Conservation (phyloP, 2,797 vertebrate genomes). For the Bradypodion ventrale region DNA sequence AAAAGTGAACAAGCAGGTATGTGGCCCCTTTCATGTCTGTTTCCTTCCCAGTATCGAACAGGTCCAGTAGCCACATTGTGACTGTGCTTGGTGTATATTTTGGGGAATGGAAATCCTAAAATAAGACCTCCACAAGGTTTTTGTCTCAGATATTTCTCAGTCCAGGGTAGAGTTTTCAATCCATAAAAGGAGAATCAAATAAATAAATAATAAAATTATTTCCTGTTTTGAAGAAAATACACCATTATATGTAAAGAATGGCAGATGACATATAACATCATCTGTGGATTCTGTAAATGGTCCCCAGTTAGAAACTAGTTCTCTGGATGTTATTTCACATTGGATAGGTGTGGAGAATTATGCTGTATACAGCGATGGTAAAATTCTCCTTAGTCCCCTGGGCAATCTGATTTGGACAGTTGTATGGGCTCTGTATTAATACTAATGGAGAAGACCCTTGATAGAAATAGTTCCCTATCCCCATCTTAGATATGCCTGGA, state of each 20-base stretch:
- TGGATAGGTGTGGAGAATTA: too few species aligned
- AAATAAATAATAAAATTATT: too few species aligned
- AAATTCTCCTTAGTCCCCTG: background rate
- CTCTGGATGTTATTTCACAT: background rate
- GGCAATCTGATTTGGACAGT: background rate
- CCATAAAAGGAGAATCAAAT: background rate
- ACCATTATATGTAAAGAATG: background rate
- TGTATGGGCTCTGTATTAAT: background rate
- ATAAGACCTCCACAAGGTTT: background rate
- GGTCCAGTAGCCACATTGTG: background rate
- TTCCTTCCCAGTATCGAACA: background rate
- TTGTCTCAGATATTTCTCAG: too few species aligned
- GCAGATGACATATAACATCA: background rate
- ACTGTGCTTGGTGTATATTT: too few species aligned
- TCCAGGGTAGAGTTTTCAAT: background rate
- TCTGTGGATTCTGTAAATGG: background rate
- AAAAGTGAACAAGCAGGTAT: slow-evolving; percentile 72
- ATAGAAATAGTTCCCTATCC: background rate
- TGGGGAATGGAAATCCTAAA: background rate
- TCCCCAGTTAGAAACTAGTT: background rate
- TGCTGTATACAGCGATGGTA: background rate
- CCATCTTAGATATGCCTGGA: background rate
- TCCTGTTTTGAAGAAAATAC: background rate
- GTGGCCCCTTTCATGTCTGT: slow-evolving; percentile 12
- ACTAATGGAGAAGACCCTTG: background rate